These are phyloP conservation scores for Corapipo altera DNA, from an alignment of 2,113 vertebrate species.

Conservation along the genomic window DNA sequence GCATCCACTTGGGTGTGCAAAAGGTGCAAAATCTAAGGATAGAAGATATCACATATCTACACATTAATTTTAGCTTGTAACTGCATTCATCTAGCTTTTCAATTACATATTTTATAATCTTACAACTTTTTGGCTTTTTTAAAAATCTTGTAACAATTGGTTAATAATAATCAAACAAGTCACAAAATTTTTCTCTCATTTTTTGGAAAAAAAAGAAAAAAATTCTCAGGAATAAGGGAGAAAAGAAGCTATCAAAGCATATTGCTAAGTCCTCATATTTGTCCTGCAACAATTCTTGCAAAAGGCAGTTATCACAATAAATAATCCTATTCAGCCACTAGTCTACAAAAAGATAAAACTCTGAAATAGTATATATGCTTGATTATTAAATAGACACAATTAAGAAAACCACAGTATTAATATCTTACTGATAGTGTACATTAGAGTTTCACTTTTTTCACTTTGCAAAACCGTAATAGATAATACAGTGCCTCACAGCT, in stretches of 20 bases:
- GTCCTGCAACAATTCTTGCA: neutral
- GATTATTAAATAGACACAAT: neutral
- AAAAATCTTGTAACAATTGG: neutral
- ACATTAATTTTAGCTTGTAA: neutral
- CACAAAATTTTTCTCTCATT: neutral
- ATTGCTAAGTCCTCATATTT: neutral
- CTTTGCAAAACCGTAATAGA: neutral
- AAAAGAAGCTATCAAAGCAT: neutral
- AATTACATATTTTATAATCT: neutral
- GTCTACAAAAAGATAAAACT: neutral
- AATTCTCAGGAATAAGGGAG: neutral
- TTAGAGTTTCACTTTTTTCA: neutral
- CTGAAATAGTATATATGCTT: neutral
- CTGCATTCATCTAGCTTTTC: neutral
- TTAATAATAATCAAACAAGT: neutral
- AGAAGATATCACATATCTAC: neutral
- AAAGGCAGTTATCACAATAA: neutral
- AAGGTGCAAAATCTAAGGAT: slow-evolving; percentile 85
- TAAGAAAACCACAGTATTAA: neutral
- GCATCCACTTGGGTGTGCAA: slow-evolving; percentile 89
- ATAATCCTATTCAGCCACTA: neutral
- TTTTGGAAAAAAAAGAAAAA: neutral
- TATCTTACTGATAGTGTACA: neutral
- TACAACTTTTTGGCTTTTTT: neutral
- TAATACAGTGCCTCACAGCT: neutral